Percentiles rank a stretch among this genome's conserved stretches.
Conservation (phyloP, 2,797 vertebrate species). For the Rhabdomys pumilio region DNA sequence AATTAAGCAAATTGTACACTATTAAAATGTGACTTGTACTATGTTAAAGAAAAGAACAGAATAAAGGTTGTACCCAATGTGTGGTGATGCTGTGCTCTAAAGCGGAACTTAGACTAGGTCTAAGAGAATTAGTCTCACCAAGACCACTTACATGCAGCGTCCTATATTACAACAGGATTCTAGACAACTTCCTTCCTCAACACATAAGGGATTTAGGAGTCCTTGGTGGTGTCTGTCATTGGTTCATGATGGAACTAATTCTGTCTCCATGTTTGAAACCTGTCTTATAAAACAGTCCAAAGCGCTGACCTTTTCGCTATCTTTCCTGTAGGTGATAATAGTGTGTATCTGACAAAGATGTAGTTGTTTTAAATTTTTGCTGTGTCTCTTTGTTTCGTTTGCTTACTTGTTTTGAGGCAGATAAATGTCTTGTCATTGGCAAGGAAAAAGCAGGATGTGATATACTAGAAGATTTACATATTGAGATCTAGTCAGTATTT, state of each 20-base stretch:
- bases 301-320: neutral
- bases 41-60: neutral
- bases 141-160: neutral
- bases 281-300: neutral
- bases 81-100: neutral
- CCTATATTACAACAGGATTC: neutral
- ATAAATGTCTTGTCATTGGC: neutral
- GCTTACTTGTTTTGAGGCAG: neutral
- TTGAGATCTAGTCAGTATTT: slow-evolving; percentile 60
- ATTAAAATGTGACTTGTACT: neutral
- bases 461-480: slow-evolving; percentile 56
- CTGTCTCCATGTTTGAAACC: neutral
- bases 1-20: neutral
- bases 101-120: neutral
- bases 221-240: neutral
- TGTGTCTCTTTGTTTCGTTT: neutral
- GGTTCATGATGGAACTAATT: neutral
- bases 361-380: neutral
- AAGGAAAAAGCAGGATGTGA: slow-evolving; percentile 26
- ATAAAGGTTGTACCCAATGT: neutral
- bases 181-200: neutral
- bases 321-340: neutral
- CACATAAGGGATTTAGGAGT: neutral
- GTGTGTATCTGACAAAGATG: neutral
- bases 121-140: neutral